Conservation (phyloP, 2,888 invertebrate genomes). For the Danaus chrysippus region DNA sequence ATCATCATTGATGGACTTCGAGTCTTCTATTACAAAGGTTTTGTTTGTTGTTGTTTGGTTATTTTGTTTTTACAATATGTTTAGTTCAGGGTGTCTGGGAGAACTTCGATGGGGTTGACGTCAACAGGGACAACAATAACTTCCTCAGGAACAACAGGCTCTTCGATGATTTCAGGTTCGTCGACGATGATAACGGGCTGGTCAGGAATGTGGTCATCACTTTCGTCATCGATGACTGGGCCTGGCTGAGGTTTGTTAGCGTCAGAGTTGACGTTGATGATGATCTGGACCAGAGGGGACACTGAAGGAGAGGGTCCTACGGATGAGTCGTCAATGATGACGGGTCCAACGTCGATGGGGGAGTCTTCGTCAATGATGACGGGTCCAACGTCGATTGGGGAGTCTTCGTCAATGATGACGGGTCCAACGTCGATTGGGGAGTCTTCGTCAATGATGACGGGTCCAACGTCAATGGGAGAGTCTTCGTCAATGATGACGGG, state of each 20-base stretch:
- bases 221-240: neutral
- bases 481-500: constrained; percentile 38
- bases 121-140: constrained; percentile 18
- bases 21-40: neutral
- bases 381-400: constrained; percentile 19
- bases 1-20: too few species aligned
- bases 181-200: too few species aligned
- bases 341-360: constrained; percentile 16
- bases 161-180: neutral
- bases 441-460: constrained; percentile 36
- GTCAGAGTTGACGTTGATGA: constrained; percentile 33
- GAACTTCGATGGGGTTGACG: constrained; percentile 36
- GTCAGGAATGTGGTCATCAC: neutral
- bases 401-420: constrained; percentile 18
- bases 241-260: constrained; percentile 8
- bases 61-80: neutral
- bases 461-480: constrained; percentile 40
- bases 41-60: neutral
- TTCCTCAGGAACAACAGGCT: constrained; percentile 13
- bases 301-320: neutral
- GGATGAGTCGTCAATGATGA: constrained; percentile 15
- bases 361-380: constrained; percentile 20
- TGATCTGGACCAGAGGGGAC: constrained; percentile 38
- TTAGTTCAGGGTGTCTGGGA: constrained; percentile 47
- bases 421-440: constrained; percentile 26